Conservation (phyloP, 2,113 vertebrate species). For the Carollia perspicillata region DNA sequence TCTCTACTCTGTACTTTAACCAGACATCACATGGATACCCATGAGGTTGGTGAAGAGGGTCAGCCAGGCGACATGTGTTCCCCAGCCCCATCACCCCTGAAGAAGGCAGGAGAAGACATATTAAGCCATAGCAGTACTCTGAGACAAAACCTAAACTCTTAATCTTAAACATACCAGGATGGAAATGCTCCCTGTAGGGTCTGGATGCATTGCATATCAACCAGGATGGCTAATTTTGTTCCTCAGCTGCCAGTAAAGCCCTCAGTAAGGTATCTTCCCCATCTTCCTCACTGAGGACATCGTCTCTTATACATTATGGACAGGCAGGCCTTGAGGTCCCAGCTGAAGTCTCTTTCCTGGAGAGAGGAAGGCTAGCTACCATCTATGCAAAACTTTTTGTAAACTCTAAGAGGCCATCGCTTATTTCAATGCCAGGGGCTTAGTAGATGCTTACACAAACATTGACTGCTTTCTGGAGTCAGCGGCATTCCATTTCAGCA, state of each 20-base stretch:
- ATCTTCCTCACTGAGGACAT: not conserved
- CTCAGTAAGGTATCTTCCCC: accelerated
- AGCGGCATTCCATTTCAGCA: not conserved
- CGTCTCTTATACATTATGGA: not conserved
- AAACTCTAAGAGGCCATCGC: not conserved
- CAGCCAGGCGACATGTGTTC: accelerated
- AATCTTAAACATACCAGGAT: not conserved
- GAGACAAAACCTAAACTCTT: not conserved
- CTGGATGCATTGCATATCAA: not conserved
- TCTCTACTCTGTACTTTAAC: not conserved
- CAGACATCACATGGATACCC: not conserved
- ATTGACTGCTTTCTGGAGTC: not conserved
- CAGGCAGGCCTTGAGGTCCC: not conserved
- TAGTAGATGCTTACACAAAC: not conserved
- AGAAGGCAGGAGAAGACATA: not conserved
- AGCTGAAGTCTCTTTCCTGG: not conserved
- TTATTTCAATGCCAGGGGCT: not conserved
- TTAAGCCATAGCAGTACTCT: not conserved
- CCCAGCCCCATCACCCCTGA: not conserved
- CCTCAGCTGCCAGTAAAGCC: not conserved
- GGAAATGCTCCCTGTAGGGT: not conserved
- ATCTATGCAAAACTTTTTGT: not conserved
- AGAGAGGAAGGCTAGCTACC: not conserved
- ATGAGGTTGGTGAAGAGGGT: not conserved
- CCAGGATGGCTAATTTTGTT: too few species aligned